Evolutionary conservation across 2,113 vertebrate genomes (phyloP), one percentile per base, ranked within the genome.

Genomic region (Odocoileus hemionus): DNA sequence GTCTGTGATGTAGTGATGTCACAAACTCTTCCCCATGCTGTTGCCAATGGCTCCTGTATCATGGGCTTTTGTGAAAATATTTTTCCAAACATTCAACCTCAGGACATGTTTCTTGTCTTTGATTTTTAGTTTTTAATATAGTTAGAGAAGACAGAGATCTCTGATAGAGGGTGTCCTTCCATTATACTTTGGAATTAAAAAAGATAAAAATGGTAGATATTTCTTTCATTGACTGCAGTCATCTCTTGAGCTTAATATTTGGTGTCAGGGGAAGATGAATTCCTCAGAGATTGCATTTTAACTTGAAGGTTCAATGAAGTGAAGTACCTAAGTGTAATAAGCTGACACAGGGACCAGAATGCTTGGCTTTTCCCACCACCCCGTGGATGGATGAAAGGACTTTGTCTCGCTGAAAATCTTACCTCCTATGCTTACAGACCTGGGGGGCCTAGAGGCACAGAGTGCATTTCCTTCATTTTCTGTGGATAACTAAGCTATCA

Each of bases 51-150:
- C n/a, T 26, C 78, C 39, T 58, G 11, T 26, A 23, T 19, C 47
- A 10, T 17, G 54, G 1, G 7, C 23, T 70, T 91, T 60, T 87
- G n/a, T 52, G 54, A 92, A 64, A 80, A 47, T 64, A 67, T 74
- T 76, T 76, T 94, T 64, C 86, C 89, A 64, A 64, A 94, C 61
- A 36, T 91, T 90, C 25, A 54, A 39, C 54, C 92, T 91, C 57
- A 86, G 39, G 57, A 25, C 10, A 30, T 12, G 3, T 47, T 76
- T 87, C 23, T 70, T 82, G 57, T 14, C 67, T 57, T 50, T 78
- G 58, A 85, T 74, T 79, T 76, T 94, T 96, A 82, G 52, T 61
- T 96, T 98, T 96, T 91, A 85, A 96, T 97, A 91, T 61, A 67
- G 67, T 64, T 87, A 61, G 33, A 86, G 89, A 79, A 95, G 76